Evolutionary conservation across 2,797 vertebrate genomes (phyloP).

Genomic region (Chelon auratus): DNA sequence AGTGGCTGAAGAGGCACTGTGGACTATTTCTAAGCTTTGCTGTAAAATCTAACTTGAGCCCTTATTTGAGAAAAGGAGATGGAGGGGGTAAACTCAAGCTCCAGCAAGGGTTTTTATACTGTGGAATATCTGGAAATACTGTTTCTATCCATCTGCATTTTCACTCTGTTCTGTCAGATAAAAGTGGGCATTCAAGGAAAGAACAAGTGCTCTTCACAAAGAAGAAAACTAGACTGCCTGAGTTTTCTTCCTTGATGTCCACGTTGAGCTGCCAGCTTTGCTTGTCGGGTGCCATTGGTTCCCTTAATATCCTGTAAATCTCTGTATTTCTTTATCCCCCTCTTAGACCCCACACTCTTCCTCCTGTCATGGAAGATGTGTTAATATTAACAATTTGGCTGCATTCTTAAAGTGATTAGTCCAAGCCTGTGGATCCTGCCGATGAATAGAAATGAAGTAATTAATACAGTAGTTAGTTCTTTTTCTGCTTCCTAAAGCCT

Average conservation of each 20-base stretch:
- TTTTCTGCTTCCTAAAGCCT: slow-evolving; percentile 62
- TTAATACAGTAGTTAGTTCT: slow-evolving; percentile 83
- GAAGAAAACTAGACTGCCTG: slow-evolving; percentile 18
- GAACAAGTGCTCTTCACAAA: slow-evolving; percentile 37
- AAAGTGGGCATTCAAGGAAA: slow-evolving; percentile 57
- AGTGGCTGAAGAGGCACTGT: slow-evolving; percentile 69
- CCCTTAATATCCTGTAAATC: slow-evolving; percentile 74
- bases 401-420: slow-evolving; percentile 81
- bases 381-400: slow-evolving; percentile 83
- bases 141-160: slow-evolving; percentile 57
- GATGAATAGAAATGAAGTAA: slow-evolving; percentile 83
- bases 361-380: slow-evolving; percentile 79
- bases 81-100: slow-evolving; percentile 46
- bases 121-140: slow-evolving; percentile 48
- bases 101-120: slow-evolving; percentile 47
- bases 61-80: slow-evolving; percentile 59
- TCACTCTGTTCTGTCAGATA: slow-evolving; percentile 30
- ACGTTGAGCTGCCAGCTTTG: slow-evolving; percentile 60
- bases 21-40: slow-evolving; percentile 65
- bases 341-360: slow-evolving; percentile 40
- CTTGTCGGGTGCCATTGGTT: slow-evolving; percentile 64
- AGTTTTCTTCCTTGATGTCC: slow-evolving; percentile 34
- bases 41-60: slow-evolving; percentile 71
- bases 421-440: slow-evolving; percentile 72
- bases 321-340: slow-evolving; percentile 67